Evolutionary conservation across 1,140 invertebrate genomes (phyloP), one percentile per base, ranked within the genome.

Genomic region (Drosophila tropicalis): DNA sequence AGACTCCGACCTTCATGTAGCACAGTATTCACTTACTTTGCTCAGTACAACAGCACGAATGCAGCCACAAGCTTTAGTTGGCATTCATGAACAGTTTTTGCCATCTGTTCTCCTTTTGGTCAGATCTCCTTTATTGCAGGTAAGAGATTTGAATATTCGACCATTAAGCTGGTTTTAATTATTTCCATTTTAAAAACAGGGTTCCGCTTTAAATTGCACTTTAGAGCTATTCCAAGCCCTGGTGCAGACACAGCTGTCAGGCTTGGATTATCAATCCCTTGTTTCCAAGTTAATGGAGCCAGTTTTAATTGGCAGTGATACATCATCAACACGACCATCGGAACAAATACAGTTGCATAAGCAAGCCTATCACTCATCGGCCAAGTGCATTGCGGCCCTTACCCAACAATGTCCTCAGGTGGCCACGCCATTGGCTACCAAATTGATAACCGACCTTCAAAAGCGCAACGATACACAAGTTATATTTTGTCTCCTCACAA

Each of bases 1-100:
- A 82, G 98, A 99, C 92, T 94, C 96, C 56, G 98, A 99, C 93
- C 93, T 99, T 39, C 98, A 99, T 93, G 98, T 99, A 81, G 98
- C 98, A 41, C 98, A 99, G 93, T 95, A 98, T 79, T 96, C 96
- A 40, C 94, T 98, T 54, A 95, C 95, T 29, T 92, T 97, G 41
- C 92, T 97, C 15, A 95, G 94, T 5, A 93, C 93, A 41, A 94
- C 96, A 17, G 93, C 93, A 15, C 92, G 93, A 5, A 78, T 90
- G 3, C 93, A 94, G 54, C 94, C 95, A 58, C 90, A 92, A 67
- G 91, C 91, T 10, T 67, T 92, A 15, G 73, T 87, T 61, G 90
- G 90, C 17, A 90, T 91, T 25, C 90, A 92, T 56, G 94, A 94
- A 17, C 93, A 93, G 41, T 96, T 97, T 80, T 94, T 99, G 80